Conservation (phyloP, 2,113 vertebrate species). For the Chaetodon auriga region DNA sequence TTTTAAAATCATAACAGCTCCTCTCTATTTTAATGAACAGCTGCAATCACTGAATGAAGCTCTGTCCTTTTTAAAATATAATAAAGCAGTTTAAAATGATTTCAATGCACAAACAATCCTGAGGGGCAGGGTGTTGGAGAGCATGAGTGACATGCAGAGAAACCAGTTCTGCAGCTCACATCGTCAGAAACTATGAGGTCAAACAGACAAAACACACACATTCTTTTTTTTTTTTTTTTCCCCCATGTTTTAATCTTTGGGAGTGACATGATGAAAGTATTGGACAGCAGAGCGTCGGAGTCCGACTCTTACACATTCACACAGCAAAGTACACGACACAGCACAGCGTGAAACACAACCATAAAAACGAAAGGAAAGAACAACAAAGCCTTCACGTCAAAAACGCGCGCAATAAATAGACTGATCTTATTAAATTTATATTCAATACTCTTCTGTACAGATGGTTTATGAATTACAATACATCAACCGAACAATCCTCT, state of each 20-base stretch:
- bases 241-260: constrained; percentile 76
- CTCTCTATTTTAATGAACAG: neutral
- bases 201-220: constrained; percentile 4
- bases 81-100: neutral
- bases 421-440: constrained; percentile 79
- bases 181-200: constrained; percentile 32
- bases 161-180: constrained; percentile 62
- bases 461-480: constrained; percentile 80
- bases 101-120: neutral
- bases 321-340: constrained; percentile 77
- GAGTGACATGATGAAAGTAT: constrained; percentile 74
- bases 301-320: constrained; percentile 69
- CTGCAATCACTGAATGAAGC: neutral
- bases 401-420: constrained; percentile 86
- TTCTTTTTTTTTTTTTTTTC: constrained; percentile 42
- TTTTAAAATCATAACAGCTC: neutral
- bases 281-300: constrained; percentile 62
- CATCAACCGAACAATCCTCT: constrained; percentile 73
- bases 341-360: constrained; percentile 74
- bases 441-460: constrained; percentile 85
- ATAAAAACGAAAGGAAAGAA: constrained; percentile 71
- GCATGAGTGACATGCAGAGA: constrained; percentile 52
- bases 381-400: constrained; percentile 65
- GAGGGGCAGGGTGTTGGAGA: neutral
- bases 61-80: neutral